Evolutionary conservation across 2,797 vertebrate genomes (phyloP), one percentile per base, ranked within the genome.

Genomic region (Manis javanica): DNA sequence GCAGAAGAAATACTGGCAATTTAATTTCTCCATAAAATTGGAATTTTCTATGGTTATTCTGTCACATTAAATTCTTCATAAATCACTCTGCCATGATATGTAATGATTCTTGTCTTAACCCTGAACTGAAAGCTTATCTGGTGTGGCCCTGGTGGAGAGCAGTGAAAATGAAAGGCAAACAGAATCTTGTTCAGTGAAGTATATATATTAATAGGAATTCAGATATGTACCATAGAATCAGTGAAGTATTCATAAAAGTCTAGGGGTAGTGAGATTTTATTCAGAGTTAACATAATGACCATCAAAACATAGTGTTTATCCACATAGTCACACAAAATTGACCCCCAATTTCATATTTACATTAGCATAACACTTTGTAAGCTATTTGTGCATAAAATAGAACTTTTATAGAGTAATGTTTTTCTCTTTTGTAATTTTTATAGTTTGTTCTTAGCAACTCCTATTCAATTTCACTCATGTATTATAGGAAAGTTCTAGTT

Each of bases 31-130:
- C 96, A 49, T 66, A 78, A 46, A 46, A 46, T 46, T 46, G 46
- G 46, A 46, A 46, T 46, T 46, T 46, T 46, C 46, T 46, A 12
- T 46, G 13, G 23, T 89, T 86, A 79, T 95, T 95, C 81, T 83
- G 42, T 74, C 86, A 86, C 31, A 55, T 79, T 97, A 94, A 94
- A 53, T 86, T 91, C 49, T 91, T 83, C 92, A 49, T 82, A 92
- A 95, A 88, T 96, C 78, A 86, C 29, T 26, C 61, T 84, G 51
- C 8, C 68, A 64, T 14, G 15, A 64, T 39, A 61, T 46, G 5
- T 68, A 64, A 90, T 57, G 51, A 57, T 39, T 87, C 94, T 90
- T 95, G 11, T 64, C 90, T 96, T 85, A 94, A 64, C 19, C 64
- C 61, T 94, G 34, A 31, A 79, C 4, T 79, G 64, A 82, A 66